Percentiles rank a stretch among this genome's conserved stretches.
phyloP scores from a whole-genome alignment of 1,140 invertebrate genomes.

The Amyelois transitella region DNA sequence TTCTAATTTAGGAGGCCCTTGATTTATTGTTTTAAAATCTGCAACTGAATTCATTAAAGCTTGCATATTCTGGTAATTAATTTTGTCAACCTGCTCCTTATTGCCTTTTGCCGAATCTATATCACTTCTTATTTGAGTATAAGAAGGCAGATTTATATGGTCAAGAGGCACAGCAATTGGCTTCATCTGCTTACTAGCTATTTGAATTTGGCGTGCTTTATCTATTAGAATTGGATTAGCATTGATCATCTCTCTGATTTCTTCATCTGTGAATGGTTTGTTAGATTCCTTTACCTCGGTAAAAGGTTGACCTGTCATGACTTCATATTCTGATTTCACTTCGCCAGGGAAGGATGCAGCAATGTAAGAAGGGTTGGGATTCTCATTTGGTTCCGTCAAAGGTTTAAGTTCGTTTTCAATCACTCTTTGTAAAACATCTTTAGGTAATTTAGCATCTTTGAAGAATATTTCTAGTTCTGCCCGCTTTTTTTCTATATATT shows the following conservation, averaged over 20 bases:
- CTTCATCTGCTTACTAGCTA: conserved; percentile 28
- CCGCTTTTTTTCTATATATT: conserved; percentile 44
- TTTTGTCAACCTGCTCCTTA: conserved; percentile 36
- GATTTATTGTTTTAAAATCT: conserved; percentile 16
- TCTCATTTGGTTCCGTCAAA: conserved; percentile 16
- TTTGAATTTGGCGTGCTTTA: conserved; percentile 66
- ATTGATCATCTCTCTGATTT: conserved; percentile 52
- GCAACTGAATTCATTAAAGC: conserved; percentile 40
- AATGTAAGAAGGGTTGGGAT: conserved; percentile 41
- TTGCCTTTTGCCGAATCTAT: conserved; percentile 37
- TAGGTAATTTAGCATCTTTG: conserved; percentile 40
- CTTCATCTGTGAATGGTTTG: conserved; percentile 40
- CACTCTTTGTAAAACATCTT: conserved; percentile 40
- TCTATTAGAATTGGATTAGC: conserved; percentile 53
- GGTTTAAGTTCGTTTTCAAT: conserved; percentile 60
- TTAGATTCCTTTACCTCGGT: conserved; percentile 45
- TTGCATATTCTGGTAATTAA: conserved; percentile 56
- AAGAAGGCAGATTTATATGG: conserved; percentile 43
- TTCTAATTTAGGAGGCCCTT: background rate
- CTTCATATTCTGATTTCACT: conserved; percentile 56
- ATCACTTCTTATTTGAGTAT: conserved; percentile 41
- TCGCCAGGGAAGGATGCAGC: conserved; percentile 35
- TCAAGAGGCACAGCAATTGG: conserved; percentile 41
- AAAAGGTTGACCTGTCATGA: conserved; percentile 66
- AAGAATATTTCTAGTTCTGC: conserved; percentile 50